Conservation (phyloP, 2,888 invertebrate species). For the Lepidocyrtoides sp. region DNA sequence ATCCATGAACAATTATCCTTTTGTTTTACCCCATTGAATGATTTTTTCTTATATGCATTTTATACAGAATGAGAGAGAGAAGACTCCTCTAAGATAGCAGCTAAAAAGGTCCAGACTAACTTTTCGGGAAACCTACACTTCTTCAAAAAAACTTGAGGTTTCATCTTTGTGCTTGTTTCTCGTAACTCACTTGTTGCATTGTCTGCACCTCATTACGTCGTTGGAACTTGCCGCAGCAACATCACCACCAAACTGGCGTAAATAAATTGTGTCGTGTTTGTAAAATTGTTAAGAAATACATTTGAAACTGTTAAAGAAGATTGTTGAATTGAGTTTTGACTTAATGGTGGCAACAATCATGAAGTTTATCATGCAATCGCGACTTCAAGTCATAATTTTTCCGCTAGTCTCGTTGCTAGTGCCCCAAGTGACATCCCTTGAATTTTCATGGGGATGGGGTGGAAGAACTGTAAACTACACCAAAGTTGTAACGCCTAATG, state of each 20-base stretch:
- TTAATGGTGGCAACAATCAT: not conserved
- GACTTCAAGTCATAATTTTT: not conserved
- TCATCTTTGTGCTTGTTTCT: slow-evolving; percentile 10
- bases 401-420: slow-evolving; percentile 6
- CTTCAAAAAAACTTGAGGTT: not conserved
- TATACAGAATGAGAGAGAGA: not conserved
- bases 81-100: slow-evolving; percentile 26
- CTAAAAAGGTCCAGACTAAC: slow-evolving; percentile 45
- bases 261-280: not conserved
- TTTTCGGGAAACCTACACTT: slow-evolving; percentile 27
- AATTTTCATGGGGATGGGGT: slow-evolving; percentile 72
- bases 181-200: not conserved
- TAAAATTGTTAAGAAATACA: slow-evolving; percentile 11
- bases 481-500: slow-evolving; percentile 55
- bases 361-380: not conserved
- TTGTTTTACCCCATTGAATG: slow-evolving; percentile 43
- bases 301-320: not conserved
- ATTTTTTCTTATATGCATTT: not conserved
- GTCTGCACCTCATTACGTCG: not conserved
- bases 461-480: slow-evolving; percentile 17
- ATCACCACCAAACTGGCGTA: slow-evolving; percentile 23
- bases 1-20: slow-evolving; percentile 5
- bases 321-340: not conserved
- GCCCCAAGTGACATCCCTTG: slow-evolving; percentile 23
- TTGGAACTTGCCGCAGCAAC: not conserved